Base-by-base conservation (phyloP, 1,140 invertebrate genomes). In the Hormaphis cornu region DNA sequence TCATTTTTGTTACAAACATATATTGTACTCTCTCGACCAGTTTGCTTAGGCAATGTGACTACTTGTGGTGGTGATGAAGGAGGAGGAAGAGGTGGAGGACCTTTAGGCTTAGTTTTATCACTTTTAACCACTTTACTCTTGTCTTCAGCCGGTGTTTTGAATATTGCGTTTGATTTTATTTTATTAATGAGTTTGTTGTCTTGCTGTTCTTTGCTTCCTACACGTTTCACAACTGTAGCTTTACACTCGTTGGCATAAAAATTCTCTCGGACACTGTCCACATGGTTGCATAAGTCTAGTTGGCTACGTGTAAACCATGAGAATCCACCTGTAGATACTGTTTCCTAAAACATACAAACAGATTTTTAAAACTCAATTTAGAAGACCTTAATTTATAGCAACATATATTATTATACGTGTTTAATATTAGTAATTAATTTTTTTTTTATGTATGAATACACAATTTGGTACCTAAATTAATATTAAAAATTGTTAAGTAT, bases 251-350 rank as follows among this genome's bases (percentile, higher is more conserved):
- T 66, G n/a, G 61, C 28, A 24, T 16, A 50, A 48, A 66, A 66
- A 2, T 59, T 42, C 44, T 71, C 70, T n/a, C 35, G 69, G 18
- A 70, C 72, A 46, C 59, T 61, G 14, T 70, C 48, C 4, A 72
- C 35, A 52, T 72, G 54, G n/a, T 69, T 72, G 56, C 72, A 74
- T 1, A 89, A 76, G 78, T 89, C 86, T 72, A 89, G 82, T 76
- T 90, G 89, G 30, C 88, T 90, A 74, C 84, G 83, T 0, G 88
- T 89, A 77, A 87, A 86, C 78, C 88, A 90, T 1, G 86, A 83
- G 78, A 91, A 91, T 20, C 88, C 28, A 46, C 87, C 40, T 84
- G 86, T 0, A 87, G 89, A 75, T 89, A 87, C 75, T 90, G 88
- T 76, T 90, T 87, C 72, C 83, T 79, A 79, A 86, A 89, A 50